Base-by-base conservation (phyloP, 1,140 invertebrate species). In the Lithobius niger region DNA sequence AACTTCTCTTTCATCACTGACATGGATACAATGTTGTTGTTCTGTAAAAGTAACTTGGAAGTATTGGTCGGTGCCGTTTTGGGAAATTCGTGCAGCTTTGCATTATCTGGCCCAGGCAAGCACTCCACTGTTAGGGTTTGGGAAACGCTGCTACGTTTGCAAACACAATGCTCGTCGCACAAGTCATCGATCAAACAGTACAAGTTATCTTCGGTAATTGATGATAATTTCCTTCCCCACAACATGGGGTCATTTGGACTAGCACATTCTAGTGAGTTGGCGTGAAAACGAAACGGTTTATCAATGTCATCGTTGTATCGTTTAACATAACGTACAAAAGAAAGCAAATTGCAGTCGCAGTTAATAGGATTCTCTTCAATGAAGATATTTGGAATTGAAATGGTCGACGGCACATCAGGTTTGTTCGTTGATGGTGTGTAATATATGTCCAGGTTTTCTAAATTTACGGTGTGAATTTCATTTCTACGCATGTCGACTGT, bases 291-390 rank as follows among this genome's bases (percentile, higher is more conserved):
- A 18, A 40, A 40, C 31, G 31, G 31, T 40, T 10, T 18, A 18
- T 40, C 18, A 18, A 13, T 40, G 18, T 40, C n/a, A n/a, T n/a
- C 31, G 31, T 10, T 13, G 18, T 40, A 13, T 40, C 31, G 10
- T 40, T 40, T 40, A 10, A 40, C 10, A 18, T 13, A 40, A 40
- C 18, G 31, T 18, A 40, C 31, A 18, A 40, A 40, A 13, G 10
- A 10, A 13, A 40, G 31, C 31, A 40, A 40, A 51, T 63, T 55
- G 19, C 62, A 64, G 50, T 64, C 61, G 24, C 62, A 64, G 10
- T 43, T 56, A 13, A 63, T 56, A 16, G 61, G 62, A 52, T 62
- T 64, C 21, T n/a, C 22, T 16, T 57, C 36, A 16, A 63, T 6
- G 27, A 58, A 57, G 21, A 24, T 28, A 2, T 61, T 45, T 18